Base-by-base conservation (phyloP, 2,888 invertebrate species). In the Dryobotodes eremita region DNA sequence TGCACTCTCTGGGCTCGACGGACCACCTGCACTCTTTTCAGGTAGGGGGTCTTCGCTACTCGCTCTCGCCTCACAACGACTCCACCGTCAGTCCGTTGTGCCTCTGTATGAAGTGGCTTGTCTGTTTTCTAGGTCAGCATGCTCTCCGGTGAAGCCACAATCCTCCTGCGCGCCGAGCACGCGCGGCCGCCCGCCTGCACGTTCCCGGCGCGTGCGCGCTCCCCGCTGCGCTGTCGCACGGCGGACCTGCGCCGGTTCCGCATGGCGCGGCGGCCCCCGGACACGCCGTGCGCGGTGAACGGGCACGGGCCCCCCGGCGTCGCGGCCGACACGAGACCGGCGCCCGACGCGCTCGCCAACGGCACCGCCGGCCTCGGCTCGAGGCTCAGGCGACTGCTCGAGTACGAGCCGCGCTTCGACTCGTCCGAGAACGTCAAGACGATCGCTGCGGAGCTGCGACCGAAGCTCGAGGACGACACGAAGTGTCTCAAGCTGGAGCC, bases 121-220 rank as follows among this genome's bases (percentile, higher is more conserved):
- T 61, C 17, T 68, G 11, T 13, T 20, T 85, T 72, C 17, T 91
- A 95, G 94, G 95, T 96, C 78, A 89, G 82, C 80, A 88, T 96
- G 91, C 86, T 90, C 50, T 85, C 92, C 13, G 95, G 96, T 70
- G 93, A 93, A 72, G 95, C 96, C 50, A 95, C 94, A 31, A 94
- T 96, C 72, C 89, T 96, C 79, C 89, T 96, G 85, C 94, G 94
- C 65, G 89, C 94, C 31, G 92, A 93, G 88, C 95, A 96, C 91
- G 95, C 95, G 79, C 92, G 92, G 61, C 76, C 90, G 66, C 83
- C 86, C 4, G 17, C 57, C 31, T 71, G 83, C 86, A 62, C 69
- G 62, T 65, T 68, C 77, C 71, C 83, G 66, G 50, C 87, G 71
- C 71, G 62, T 53, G 68, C 83, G 71, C 83, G 74, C 53, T 80